These are phyloP conservation scores for Caenorhabditis parvicauda DNA, from an alignment of 2,888 invertebrate genomes.

Conservation along the genomic window DNA sequence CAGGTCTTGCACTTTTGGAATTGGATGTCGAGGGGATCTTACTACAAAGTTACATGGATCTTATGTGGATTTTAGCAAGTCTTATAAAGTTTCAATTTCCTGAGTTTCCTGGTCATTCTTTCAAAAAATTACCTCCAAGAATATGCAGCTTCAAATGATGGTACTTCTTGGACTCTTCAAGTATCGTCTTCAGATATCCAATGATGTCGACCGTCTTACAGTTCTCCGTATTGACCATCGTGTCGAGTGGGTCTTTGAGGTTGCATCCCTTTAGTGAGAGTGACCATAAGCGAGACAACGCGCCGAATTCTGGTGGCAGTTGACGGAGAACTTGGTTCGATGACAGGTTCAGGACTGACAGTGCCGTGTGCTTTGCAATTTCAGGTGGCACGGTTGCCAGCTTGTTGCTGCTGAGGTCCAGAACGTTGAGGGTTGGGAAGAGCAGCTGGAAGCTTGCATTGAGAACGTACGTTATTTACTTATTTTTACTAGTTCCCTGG, in stretches of 20 bases:
- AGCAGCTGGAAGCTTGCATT: constrained; percentile 18
- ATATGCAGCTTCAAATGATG: constrained; percentile 82
- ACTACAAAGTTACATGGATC: too few relatives aligned
- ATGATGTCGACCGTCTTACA: constrained; percentile 91
- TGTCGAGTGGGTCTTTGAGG: constrained; percentile 76
- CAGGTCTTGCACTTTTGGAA: too few relatives aligned
- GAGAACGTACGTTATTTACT: too few relatives aligned
- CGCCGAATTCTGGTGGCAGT: constrained; percentile 89
- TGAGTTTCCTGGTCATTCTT: too few relatives aligned
- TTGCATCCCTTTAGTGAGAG: constrained; percentile 85
- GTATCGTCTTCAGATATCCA: constrained; percentile 79
- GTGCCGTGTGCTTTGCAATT: constrained; percentile 79
- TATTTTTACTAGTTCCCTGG: too few relatives aligned
- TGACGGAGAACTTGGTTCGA: constrained; percentile 70
- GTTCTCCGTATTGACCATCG: constrained; percentile 85
- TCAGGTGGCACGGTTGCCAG: constrained; percentile 77
- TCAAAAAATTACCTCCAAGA: constrained; percentile 68
- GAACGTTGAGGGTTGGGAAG: constrained; percentile 82
- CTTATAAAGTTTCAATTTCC: too few relatives aligned
- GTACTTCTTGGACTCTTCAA: constrained; percentile 78
- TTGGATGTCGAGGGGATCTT: too few relatives aligned
- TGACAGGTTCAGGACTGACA: constrained; percentile 90
- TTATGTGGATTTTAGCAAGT: too few relatives aligned
- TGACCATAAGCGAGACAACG: constrained; percentile 82
- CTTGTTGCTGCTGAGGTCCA: constrained; percentile 87